A percentile compares a stretch with the other conserved stretches of the same genome.
Evolutionary conservation across 2,888 invertebrate genomes (phyloP).

Genomic region (Scaptodrosophila latifasciaeformis): DNA sequence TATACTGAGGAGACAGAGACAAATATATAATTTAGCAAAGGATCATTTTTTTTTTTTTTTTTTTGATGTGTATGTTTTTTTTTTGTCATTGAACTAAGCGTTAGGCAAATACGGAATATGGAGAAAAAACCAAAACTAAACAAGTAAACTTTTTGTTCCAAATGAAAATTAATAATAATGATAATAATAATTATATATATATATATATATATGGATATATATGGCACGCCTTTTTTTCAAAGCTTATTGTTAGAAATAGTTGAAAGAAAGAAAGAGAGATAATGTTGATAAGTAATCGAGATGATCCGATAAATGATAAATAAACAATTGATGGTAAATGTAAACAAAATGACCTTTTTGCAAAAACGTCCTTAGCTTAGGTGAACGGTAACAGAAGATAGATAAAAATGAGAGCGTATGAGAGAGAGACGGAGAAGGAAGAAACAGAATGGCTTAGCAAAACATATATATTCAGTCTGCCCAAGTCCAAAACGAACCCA

Average conservation of each 20-base stretch:
- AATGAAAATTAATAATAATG: constrained; percentile 8
- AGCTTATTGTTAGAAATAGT: constrained; percentile 34
- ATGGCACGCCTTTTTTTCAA: constrained; percentile 46
- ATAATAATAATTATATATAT: constrained; percentile 5
- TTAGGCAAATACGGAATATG: too few species aligned
- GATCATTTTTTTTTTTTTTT: constrained; percentile 6
- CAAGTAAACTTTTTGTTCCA: constrained; percentile 46
- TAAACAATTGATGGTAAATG: constrained; percentile 11
- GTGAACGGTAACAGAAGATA: constrained; percentile 26
- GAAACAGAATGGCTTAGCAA: constrained; percentile 2
- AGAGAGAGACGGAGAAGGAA: constrained; percentile 20
- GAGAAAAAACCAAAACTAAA: constrained; percentile 46
- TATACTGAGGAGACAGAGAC: background rate
- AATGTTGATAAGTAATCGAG: too few species aligned
- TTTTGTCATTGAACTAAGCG: constrained; percentile 22
- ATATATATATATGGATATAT: constrained; percentile 8
- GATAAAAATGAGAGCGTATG: background rate
- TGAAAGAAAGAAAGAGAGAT: background rate
- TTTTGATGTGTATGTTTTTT: constrained; percentile 24
- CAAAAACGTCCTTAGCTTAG: constrained; percentile 69
- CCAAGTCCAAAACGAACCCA: constrained; percentile 12
- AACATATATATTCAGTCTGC: too few species aligned
- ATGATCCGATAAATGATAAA: too few species aligned
- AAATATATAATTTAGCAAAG: background rate
- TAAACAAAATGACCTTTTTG: constrained; percentile 62